A percentile compares a stretch with the other conserved stretches of the same genome.
These are phyloP conservation scores for Meloidogyne chitwoodi DNA, from an alignment of 1,140 invertebrate species.

Conservation along the genomic window DNA sequence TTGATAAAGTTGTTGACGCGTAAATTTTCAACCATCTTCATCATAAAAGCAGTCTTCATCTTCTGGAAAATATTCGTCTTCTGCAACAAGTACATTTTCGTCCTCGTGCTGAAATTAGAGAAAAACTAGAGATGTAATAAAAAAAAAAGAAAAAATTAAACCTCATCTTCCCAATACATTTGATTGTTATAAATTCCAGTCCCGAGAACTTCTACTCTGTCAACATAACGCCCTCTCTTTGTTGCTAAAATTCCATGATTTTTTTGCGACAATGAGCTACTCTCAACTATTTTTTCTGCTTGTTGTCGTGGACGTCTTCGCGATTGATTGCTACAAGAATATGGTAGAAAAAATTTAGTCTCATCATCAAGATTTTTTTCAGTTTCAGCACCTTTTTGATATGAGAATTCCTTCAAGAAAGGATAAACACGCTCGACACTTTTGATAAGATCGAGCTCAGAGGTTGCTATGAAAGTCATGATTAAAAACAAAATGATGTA, in stretches of 20 bases:
- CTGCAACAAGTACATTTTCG: neutral
- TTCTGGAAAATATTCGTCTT: neutral
- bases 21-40: neutral
- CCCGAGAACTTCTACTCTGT: neutral
- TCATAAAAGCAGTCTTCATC: neutral
- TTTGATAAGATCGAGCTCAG: conserved; percentile 1
- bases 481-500: neutral
- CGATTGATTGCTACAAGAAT: neutral
- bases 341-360: neutral
- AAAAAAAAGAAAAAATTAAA: neutral
- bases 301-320: neutral
- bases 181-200: conserved; percentile 16
- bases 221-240: neutral
- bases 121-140: neutral
- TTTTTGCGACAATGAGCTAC: neutral
- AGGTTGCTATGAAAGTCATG: conserved; percentile 14
- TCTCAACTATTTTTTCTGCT: neutral
- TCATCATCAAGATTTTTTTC: neutral
- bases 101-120: neutral
- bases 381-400: neutral
- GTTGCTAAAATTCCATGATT: neutral
- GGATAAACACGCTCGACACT: conserved; percentile 10
- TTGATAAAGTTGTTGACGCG: neutral
- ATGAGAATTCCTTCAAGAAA: conserved; percentile 10
- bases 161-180: conserved; percentile 15